Evolutionary conservation across 2,888 invertebrate species (phyloP), one percentile per base, ranked within the genome.

Genomic region (Latheticus oryzae): DNA sequence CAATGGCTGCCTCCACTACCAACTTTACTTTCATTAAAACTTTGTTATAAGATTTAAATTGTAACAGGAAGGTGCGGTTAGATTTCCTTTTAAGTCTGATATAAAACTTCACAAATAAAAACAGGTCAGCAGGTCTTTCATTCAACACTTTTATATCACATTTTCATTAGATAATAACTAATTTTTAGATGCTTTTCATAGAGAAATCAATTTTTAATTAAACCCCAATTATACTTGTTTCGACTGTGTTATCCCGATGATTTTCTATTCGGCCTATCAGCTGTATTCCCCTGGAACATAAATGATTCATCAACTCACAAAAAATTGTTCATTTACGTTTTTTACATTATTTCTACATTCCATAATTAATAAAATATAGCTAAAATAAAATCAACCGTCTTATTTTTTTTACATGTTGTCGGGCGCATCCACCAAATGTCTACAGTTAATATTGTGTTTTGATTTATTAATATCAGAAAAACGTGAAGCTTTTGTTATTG

Each of bases 1-100:
- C 66, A 65, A 69, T 69, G 70, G 67, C 67, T 62, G 64, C 66
- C 59, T 58, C 65, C 63, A 61, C 67, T 63, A 60, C 66, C 65
- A 68, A 70, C 70, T 70, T 70, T 69, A 68, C 68, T 71, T 70
- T 70, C 71, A 71, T 71, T 71, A 71, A 70, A 71, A 71, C 70
- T 71, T 71, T 71, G 65, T 70, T 70, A 71, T 68, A 67, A 67
- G 68, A 68, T 67, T 68, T 65, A 68, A 68, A 68, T 68, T 67
- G 68, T 67, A 65, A 64, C 67, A 65, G 63, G 57, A 66, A 66
- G 64, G 66, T 67, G 63, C 57, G 61, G 62, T 62, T 63, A 62
- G 51, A 19, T 48, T 48, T 30, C 15, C 35, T 38, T 48, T 59
- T 53, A 24, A 26, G 33, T 16, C 47, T 54, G 53, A 47, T 53